Evolutionary conservation across 2,113 vertebrate genomes (phyloP), one percentile per base, ranked within the genome.

Genomic region (Equus przewalskii): DNA sequence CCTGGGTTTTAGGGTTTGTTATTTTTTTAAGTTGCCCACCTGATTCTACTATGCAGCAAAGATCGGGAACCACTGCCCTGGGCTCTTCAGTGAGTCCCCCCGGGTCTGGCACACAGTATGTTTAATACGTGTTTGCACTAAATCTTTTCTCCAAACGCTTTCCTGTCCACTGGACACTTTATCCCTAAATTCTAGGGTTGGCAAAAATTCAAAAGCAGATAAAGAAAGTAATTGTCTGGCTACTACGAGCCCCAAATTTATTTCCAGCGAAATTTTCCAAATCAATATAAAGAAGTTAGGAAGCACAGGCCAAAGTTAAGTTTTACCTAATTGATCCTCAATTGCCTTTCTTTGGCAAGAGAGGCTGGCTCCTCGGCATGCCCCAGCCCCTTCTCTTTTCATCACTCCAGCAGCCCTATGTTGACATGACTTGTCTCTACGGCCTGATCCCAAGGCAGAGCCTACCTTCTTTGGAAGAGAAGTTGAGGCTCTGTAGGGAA

Each of bases 261-360:
- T 83, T 92, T 95, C 75, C n/a, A 75, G 1, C 49, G 60, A 26
- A 88, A 88, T 70, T 90, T 96, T 54, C 58, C 44, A 86, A 73
- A 80, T 60, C n/a, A 36, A 26, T 51, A 67, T 62, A 49, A 69
- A 86, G n/a, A 60, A 85, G n/a, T 83, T 73, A 92, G 79, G 80
- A 90, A 58, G 14, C 26, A 41, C 5, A 60, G 14, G 49, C 62
- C 46, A 36, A 60, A 28, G 54, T 54, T 54, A 41, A 60, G 41
- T 69, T 64, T 60, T 60, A 65, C 62, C 41, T 72, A 41, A 44
- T 19, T n/a, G 41, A 58, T 26, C 62, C 24, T 72, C 30, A 5
- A 1, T 33, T 49, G 56, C 46, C 51, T 78, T 56, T 26, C 33
- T 93, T 28, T 85, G 82, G 22, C 1, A 22, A 64, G 67, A 81